Conservation (phyloP, 2,113 vertebrate species). For the Turnix velox region DNA sequence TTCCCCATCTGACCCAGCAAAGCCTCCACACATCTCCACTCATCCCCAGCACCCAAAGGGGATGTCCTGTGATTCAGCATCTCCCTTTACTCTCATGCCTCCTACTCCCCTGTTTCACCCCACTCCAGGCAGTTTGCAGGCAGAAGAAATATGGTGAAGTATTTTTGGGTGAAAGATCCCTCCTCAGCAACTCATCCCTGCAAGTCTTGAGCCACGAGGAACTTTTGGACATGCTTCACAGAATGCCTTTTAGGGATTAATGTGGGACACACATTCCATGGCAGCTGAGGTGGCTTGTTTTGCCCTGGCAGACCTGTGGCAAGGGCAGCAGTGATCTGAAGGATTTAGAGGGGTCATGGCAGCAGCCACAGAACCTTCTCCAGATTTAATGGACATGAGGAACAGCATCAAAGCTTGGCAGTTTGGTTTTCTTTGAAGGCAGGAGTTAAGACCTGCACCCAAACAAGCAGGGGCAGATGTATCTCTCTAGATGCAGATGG, state of each 20-base stretch:
- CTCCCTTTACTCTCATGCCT: neutral
- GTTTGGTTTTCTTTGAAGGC: neutral
- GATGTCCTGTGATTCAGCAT: neutral
- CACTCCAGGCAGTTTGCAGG: neutral
- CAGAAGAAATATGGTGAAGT: fast-evolving
- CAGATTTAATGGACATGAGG: neutral
- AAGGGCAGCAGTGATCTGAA: neutral
- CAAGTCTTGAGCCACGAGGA: neutral
- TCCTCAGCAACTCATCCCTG: neutral
- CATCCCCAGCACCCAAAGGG: neutral
- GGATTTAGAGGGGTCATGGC: neutral
- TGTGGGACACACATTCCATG: fast-evolving
- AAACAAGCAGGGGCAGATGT: neutral
- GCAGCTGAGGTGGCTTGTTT: neutral
- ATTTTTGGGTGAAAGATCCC: neutral
- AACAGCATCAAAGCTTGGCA: neutral
- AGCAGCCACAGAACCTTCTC: neutral
- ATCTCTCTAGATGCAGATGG: neutral
- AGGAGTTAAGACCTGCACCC: neutral
- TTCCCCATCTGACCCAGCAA: neutral
- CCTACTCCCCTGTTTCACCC: neutral
- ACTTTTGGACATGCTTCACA: neutral
- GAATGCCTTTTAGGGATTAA: neutral
- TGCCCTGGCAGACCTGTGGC: neutral
- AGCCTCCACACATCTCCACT: neutral